These are phyloP conservation scores for Orientallactaga sibirica DNA, from an alignment of 2,797 vertebrate genomes.

Conservation along the genomic window DNA sequence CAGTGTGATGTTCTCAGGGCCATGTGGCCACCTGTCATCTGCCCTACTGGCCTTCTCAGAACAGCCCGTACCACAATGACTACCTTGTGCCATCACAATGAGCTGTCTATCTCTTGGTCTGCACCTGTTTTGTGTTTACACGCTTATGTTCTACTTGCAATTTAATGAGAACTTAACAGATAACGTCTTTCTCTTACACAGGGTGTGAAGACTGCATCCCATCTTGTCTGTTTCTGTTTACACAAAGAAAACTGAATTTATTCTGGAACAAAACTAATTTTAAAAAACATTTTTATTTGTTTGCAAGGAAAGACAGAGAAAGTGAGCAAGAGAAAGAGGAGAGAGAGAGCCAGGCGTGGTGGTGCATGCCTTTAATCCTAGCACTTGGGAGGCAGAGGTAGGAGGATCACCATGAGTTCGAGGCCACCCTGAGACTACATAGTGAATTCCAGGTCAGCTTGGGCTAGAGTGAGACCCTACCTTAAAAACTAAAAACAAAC, in stretches of 20 bases:
- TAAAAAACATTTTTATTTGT: no score
- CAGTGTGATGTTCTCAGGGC: not conserved
- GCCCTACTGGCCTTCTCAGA: not conserved
- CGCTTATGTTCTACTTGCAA: not conserved
- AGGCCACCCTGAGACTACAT: no score
- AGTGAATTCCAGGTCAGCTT: no score
- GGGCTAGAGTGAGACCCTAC: no score
- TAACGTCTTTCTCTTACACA: not conserved
- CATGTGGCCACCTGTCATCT: no score
- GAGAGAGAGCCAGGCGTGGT: no score
- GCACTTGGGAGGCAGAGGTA: no score
- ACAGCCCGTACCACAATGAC: not conserved
- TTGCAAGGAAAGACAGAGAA: no score
- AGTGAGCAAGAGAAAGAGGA: no score
- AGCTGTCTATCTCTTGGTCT: not conserved
- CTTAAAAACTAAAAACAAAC: no score
- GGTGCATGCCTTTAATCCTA: no score
- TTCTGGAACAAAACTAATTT: slow-evolving; percentile 3
- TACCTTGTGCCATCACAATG: not conserved
- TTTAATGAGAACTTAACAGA: not conserved
- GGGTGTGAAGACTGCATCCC: not conserved
- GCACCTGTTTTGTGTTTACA: not conserved
- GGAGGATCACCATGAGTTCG: no score
- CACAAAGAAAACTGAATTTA: slow-evolving; percentile 22
- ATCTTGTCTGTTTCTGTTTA: not conserved